A percentile compares a stretch with the other conserved stretches of the same genome.
These are phyloP conservation scores for Diadophis punctatus DNA, from an alignment of 2,113 vertebrate species.

Conservation along the genomic window DNA sequence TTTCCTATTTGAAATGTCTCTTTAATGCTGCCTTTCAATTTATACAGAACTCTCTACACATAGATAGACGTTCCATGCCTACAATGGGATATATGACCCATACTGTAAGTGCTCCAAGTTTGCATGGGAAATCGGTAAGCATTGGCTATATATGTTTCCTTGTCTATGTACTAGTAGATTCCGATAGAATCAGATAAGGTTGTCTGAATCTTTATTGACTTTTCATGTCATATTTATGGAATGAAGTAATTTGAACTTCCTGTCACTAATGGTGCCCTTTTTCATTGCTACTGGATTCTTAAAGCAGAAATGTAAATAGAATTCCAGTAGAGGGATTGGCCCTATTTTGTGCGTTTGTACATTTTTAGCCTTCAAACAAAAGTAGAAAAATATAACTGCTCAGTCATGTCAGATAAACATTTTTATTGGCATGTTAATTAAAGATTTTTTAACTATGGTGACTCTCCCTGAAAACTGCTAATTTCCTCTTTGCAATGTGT, in stretches of 20 bases:
- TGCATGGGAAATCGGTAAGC: slow-evolving; percentile 96
- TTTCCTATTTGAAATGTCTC: background rate
- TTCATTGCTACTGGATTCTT: slow-evolving; percentile 11
- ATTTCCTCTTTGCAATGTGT: slow-evolving; percentile 72
- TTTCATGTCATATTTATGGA: slow-evolving; percentile 11
- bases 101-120: slow-evolving; percentile 94
- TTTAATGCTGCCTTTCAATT: slow-evolving; percentile 43
- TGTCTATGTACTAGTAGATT: background rate
- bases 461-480: slow-evolving; percentile 67
- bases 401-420: slow-evolving; percentile 54
- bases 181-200: background rate
- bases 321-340: background rate
- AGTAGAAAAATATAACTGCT: slow-evolving; percentile 52
- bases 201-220: slow-evolving; percentile 9
- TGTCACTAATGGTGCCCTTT: slow-evolving; percentile 23
- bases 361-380: slow-evolving; percentile 29
- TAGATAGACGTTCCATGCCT: slow-evolving; percentile 89
- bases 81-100: slow-evolving; percentile 97
- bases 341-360: slow-evolving; percentile 34
- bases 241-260: slow-evolving; percentile 10
- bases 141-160: background rate
- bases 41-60: slow-evolving; percentile 78
- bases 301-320: slow-evolving; percentile 5
- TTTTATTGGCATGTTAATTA: slow-evolving; percentile 56
- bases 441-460: slow-evolving; percentile 57